Percentiles rank a stretch among this genome's conserved stretches.
Evolutionary conservation across 2,888 invertebrate genomes (phyloP).

Genomic region (Physocephala rufipes): DNA sequence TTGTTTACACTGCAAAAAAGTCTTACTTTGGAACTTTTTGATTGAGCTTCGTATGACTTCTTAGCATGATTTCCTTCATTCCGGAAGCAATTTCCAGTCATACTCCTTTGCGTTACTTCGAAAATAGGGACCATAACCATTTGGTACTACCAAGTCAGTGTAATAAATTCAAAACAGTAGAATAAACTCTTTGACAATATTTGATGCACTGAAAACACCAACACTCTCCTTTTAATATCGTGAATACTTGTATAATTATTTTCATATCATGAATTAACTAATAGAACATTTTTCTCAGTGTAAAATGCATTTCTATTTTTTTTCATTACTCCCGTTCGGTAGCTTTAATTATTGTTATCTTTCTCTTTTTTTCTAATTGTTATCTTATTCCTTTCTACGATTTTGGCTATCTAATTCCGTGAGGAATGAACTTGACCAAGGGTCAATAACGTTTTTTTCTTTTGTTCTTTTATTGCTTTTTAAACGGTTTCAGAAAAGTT

Average conservation of each 20-base stretch:
- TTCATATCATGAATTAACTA: no score
- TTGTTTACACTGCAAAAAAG: background rate
- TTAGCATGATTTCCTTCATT: no score
- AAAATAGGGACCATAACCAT: no score
- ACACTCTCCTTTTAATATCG: no score
- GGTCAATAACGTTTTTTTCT: conserved; percentile 20
- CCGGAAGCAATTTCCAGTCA: no score
- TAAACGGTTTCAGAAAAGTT: conserved; percentile 32
- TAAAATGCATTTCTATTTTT: conserved; percentile 4
- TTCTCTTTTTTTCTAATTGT: background rate
- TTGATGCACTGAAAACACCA: no score
- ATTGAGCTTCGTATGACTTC: no score
- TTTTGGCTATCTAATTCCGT: background rate
- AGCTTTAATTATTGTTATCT: conserved; percentile 1
- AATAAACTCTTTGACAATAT: no score
- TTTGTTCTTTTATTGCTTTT: conserved; percentile 34
- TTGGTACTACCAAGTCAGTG: no score
- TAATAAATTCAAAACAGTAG: no score
- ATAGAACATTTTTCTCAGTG: background rate
- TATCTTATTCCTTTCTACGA: background rate
- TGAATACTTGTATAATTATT: no score
- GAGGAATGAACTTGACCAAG: conserved; percentile 38
- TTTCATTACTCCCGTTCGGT: conserved; percentile 7
- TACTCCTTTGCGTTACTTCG: no score
- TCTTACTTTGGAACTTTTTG: background rate